phyloP scores from a whole-genome alignment of 2,113 vertebrate genomes.

The Pheucticus melanocephalus region DNA sequence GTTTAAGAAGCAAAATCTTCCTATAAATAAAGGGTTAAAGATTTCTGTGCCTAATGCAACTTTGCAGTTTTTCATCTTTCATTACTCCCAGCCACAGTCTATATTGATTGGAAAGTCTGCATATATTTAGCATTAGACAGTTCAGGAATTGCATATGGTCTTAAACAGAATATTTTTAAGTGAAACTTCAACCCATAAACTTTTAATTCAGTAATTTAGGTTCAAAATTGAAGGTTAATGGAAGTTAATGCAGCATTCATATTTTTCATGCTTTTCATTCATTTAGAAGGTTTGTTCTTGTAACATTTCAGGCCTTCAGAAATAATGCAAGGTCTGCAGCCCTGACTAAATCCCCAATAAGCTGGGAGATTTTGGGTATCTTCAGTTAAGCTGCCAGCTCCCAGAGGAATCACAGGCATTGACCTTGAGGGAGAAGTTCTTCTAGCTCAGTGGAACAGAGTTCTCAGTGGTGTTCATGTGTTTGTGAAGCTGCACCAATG shows the following conservation, averaged over 20 bases:
- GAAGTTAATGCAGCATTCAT: background rate
- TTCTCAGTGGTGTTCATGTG: background rate
- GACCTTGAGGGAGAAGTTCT: conserved; percentile 43
- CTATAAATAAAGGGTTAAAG: background rate
- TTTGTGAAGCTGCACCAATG: background rate
- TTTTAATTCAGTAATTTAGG: background rate
- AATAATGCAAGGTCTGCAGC: background rate
- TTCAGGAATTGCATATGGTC: background rate
- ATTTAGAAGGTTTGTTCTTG: background rate
- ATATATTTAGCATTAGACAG: background rate
- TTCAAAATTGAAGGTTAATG: background rate
- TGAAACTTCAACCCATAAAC: background rate
- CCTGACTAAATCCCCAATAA: background rate
- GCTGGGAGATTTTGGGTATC: background rate
- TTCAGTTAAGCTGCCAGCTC: background rate
- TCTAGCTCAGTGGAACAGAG: background rate
- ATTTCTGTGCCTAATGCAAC: background rate
- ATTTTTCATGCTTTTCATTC: background rate
- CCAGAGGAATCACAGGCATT: background rate
- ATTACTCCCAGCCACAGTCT: background rate
- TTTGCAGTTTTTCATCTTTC: background rate
- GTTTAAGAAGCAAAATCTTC: background rate
- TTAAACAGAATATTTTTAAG: background rate
- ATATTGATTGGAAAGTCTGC: background rate
- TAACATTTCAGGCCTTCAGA: background rate